Conservation (phyloP, 2,797 vertebrate genomes). For the Aselliscus stoliczkanus region DNA sequence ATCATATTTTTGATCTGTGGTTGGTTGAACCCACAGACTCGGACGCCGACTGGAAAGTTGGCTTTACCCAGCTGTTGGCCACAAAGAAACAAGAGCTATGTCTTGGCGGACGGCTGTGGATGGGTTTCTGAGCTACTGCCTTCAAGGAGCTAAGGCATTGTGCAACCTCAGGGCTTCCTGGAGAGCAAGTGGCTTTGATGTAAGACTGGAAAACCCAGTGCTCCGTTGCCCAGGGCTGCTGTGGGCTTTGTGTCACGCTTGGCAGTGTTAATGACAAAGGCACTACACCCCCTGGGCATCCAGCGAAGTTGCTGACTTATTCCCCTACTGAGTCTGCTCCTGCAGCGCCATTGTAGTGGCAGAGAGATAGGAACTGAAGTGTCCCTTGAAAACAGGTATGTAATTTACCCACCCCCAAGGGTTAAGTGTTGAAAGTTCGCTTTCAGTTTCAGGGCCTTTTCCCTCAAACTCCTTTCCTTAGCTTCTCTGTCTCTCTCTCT, state of each 20-base stretch:
- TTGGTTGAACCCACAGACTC: neutral
- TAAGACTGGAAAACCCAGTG: conserved; percentile 53
- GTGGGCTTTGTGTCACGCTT: conserved; percentile 47
- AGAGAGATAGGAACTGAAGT: neutral
- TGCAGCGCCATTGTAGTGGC: conserved; percentile 24
- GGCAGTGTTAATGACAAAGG: conserved; percentile 68
- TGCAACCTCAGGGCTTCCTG: conserved; percentile 53
- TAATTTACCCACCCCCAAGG: neutral
- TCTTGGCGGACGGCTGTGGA: conserved; percentile 48
- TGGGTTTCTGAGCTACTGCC: conserved; percentile 49
- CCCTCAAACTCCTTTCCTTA: neutral
- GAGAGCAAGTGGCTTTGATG: conserved; percentile 61
- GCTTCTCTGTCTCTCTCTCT: neutral
- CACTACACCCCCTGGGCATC: conserved; percentile 45
- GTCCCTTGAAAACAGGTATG: conserved; percentile 40
- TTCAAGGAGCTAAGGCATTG: conserved; percentile 50
- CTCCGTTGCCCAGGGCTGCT: conserved; percentile 43
- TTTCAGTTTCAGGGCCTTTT: neutral
- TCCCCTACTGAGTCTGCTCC: neutral
- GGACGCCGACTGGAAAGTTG: neutral
- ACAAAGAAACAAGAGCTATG: conserved; percentile 1
- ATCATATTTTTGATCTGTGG: neutral
- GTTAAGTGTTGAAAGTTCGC: neutral
- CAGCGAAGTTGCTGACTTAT: conserved; percentile 46
- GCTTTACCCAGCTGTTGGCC: conserved; percentile 54